These are phyloP conservation scores for Dasysyrphus tricinctus DNA, from an alignment of 2,888 invertebrate species.

Conservation along the genomic window DNA sequence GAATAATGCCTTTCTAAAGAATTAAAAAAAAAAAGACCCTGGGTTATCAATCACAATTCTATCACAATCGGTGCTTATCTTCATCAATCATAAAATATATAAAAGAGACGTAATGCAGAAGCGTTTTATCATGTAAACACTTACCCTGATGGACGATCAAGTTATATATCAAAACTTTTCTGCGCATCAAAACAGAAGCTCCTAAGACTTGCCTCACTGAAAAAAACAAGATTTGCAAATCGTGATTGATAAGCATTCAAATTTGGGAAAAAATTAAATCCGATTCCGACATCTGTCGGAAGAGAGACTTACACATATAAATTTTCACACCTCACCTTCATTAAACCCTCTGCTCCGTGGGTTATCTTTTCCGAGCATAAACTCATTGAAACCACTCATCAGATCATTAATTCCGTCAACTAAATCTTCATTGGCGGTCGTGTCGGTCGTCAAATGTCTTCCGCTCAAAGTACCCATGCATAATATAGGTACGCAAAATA, in stretches of 20 bases:
- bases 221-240: slow-evolving; percentile 25
- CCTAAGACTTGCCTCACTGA: background rate
- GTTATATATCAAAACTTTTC: background rate
- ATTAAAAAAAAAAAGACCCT: background rate
- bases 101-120: slow-evolving; percentile 18
- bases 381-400: slow-evolving; percentile 44
- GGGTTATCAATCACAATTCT: slow-evolving; percentile 21
- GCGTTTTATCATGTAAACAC: slow-evolving; percentile 30
- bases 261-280: background rate
- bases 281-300: slow-evolving; percentile 34
- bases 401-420: slow-evolving; percentile 63
- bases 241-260: slow-evolving; percentile 38
- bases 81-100: slow-evolving; percentile 24
- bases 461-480: slow-evolving; percentile 3
- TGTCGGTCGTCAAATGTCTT: background rate
- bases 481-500: background rate
- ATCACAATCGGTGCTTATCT: background rate
- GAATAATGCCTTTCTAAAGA: background rate
- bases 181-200: background rate
- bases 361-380: slow-evolving; percentile 31
- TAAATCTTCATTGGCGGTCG: slow-evolving; percentile 61
- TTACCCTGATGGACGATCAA: slow-evolving; percentile 16
- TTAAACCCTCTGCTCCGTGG: slow-evolving; percentile 20
- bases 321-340: slow-evolving; percentile 44
- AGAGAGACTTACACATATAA: slow-evolving; percentile 7